Conservation (phyloP, 1,140 invertebrate species). For the Drosophila asahinai region DNA sequence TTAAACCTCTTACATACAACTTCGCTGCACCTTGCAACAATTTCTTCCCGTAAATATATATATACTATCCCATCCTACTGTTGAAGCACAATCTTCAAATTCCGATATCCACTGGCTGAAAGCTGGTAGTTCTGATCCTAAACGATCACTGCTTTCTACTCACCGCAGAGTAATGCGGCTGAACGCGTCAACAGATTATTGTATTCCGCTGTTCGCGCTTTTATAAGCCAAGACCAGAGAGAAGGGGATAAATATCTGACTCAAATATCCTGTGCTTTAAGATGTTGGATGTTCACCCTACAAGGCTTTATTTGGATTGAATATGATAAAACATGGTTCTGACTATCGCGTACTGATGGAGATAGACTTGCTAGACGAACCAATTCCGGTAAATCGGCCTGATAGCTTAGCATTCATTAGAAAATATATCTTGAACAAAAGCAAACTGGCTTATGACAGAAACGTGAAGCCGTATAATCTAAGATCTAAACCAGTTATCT, state of each 20-base stretch:
- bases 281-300: constrained; percentile 29
- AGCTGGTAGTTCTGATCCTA: background rate
- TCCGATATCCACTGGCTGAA: background rate
- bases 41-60: background rate
- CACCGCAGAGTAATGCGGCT: no score
- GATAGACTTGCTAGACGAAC: background rate
- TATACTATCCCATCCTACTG: background rate
- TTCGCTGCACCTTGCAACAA: background rate
- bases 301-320: constrained; percentile 19
- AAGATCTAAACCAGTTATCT: constrained; percentile 1
- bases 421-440: background rate
- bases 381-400: background rate
- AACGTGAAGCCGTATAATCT: background rate
- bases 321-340: constrained; percentile 21
- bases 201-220: constrained; percentile 34
- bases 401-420: background rate
- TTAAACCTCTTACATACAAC: background rate
- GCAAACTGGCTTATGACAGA: background rate
- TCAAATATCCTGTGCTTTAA: constrained; percentile 20
- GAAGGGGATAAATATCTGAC: constrained; percentile 31
- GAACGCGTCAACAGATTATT: constrained; percentile 34
- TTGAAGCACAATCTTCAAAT: background rate
- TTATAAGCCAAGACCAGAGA: constrained; percentile 34
- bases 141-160: no score
- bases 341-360: background rate